Base-by-base conservation (phyloP, 2,797 vertebrate genomes). In the Poecile montanus region DNA sequence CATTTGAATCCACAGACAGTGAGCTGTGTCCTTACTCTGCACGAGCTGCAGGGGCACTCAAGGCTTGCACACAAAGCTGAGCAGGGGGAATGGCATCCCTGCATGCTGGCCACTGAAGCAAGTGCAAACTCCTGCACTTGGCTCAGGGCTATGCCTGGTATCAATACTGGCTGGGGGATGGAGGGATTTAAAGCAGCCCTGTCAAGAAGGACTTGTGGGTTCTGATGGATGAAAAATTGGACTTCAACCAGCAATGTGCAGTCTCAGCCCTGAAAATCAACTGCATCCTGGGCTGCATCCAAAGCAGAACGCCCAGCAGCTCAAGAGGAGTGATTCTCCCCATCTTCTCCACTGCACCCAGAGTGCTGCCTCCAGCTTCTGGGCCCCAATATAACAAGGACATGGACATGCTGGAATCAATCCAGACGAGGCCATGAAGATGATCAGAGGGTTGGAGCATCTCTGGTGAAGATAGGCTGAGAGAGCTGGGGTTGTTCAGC, bases 141-240 rank as follows among this genome's bases (percentile, higher is more conserved):
- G n/a, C 29, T 26, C 72, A 71, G 79, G 45, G n/a, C 45, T 47
- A 4, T 53, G 38, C 21, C 29, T 0, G 0, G 3, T 40, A 36
- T 53, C 58, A 42, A 1, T 15, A 16, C 8, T 60, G 30, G 9
- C 53, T 78, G 60, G 22, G 12, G 18, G 4, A 45, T 42, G 47
- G 34, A 72, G 47, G 18, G 16, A 32, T 42, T 66, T 53, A 84
- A 40, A 54, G 60, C 40, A 66, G 16, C 13, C 30, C 47, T 47
- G 13, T 60, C 26, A 78, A 60, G 51, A 58, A 65, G 30, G 16
- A 66, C 9, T 65, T 60, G 18, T 42, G 40, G 13, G 13, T 54
- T 84, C 73, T 60, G 26, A 21, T 66, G 53, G 53, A 25, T 47
- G 34, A 48, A 78, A 84, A 42, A 60, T 32, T 66, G 2, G 22